Evolutionary conservation across 2,797 vertebrate genomes (phyloP), one percentile per base, ranked within the genome.

Genomic region (Enteromius thamalakanensis): DNA sequence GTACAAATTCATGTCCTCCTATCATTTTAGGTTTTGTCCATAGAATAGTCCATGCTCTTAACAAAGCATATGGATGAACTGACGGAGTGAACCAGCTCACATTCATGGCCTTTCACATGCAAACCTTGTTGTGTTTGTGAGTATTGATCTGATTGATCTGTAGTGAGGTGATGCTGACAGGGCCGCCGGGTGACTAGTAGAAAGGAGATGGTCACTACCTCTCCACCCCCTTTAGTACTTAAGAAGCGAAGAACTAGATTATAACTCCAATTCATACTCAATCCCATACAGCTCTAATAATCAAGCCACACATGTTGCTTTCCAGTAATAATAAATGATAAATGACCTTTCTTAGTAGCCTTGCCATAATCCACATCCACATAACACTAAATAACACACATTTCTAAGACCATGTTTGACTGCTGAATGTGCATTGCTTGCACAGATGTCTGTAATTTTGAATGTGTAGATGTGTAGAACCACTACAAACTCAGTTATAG

Each of bases 111-210:
- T 71, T 78, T 87, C 71, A 76, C 60, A 74, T 79, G 82, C 80
- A 80, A 84, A 70, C 68, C 76, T 68, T 47, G 82, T 85, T 79
- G 87, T 87, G 60, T 86, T 82, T 82, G 75, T 84, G 80, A 80
- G 71, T 87, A 91, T 90, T 89, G 89, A 92, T 91, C 62, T 81
- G 87, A 93, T 84, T 84, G 86, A 89, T 87, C 85, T 85, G 85
- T 67, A 81, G 79, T 88, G 86, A 86, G 79, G 81, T 78, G 88
- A 86, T 88, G 90, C 90, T 92, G 89, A 93, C 88, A 53, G 76
- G 14, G 84, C 89, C 87, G 86, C 87, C 81, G 3, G 58, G 87
- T 86, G 87, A 90, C 84, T 81, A 85, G 83, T 55, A 82, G 82
- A 68, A 1, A 60, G 55, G 26, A 79, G 47, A 79, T 68, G 29